Conservation (phyloP, 2,888 invertebrate species). For the Abrostola triplasia region DNA sequence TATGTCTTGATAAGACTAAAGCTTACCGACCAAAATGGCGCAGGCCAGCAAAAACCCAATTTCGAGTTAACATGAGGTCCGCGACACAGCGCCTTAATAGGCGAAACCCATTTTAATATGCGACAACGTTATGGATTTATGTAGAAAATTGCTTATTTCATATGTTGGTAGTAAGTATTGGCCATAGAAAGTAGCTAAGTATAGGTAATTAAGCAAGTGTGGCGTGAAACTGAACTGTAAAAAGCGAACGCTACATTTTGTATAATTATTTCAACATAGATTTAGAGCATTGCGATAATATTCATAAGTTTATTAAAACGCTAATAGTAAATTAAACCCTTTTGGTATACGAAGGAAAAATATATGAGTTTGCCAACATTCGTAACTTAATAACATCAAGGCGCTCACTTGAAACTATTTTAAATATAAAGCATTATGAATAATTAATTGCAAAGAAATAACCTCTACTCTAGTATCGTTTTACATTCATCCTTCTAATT, state of each 20-base stretch:
- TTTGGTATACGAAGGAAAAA: conserved; percentile 18
- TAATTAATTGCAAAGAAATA: no score
- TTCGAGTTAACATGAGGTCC: conserved; percentile 69
- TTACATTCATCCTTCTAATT: no score
- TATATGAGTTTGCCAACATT: conserved; percentile 15
- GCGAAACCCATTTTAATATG: conserved; percentile 60
- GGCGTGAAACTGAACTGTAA: conserved; percentile 53
- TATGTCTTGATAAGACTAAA: conserved; percentile 88
- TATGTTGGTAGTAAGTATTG: conserved; percentile 37
- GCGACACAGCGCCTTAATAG: conserved; percentile 67
- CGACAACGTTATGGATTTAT: conserved; percentile 44
- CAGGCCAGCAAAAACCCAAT: conserved; percentile 69
- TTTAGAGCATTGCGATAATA: conserved; percentile 62
- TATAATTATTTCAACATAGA: conserved; percentile 63
- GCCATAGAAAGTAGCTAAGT: conserved; percentile 46
- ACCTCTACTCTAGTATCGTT: no score
- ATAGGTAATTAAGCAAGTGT: conserved; percentile 50
- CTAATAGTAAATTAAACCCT: conserved; percentile 48
- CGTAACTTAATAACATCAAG: conserved; percentile 9
- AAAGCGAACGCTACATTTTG: conserved; percentile 44
- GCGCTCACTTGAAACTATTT: conserved; percentile 9
- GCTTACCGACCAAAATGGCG: conserved; percentile 82
- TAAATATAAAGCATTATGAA: no score
- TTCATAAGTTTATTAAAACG: conserved; percentile 66
- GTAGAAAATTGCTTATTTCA: conserved; percentile 41